Percentiles rank a stretch among this genome's conserved stretches.
phyloP scores from a whole-genome alignment of 92 coral and sea anemone species.

The Palythoa grandis region DNA sequence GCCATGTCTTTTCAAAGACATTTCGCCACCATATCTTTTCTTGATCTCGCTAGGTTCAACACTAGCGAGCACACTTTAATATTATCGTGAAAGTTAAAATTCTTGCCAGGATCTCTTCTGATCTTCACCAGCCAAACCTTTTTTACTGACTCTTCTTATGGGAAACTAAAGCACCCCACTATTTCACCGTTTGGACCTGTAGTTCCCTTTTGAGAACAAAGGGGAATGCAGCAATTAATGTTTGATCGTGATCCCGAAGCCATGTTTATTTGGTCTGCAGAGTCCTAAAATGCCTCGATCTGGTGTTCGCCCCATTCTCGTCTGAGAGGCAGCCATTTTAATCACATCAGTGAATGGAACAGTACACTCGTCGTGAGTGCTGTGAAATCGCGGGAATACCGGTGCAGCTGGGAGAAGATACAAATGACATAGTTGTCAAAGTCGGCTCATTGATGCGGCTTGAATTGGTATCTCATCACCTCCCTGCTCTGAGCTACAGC shows the following conservation, averaged over 20 bases:
- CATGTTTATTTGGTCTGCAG: slow-evolving; percentile 5
- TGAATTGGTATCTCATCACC: not conserved
- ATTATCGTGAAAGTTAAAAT: slow-evolving; percentile 12
- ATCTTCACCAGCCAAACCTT: slow-evolving; percentile 16
- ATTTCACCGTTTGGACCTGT: slow-evolving; percentile 18
- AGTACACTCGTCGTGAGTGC: not conserved
- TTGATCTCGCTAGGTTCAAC: slow-evolving; percentile 40
- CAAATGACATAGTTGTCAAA: not conserved
- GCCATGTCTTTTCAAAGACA: slow-evolving; percentile 51
- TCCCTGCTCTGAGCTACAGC: not conserved
- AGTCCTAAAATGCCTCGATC: not conserved
- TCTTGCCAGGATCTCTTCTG: slow-evolving; percentile 33
- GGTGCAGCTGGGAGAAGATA: not conserved
- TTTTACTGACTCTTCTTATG: not conserved
- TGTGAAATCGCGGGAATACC: not conserved
- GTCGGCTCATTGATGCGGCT: not conserved
- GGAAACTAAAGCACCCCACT: slow-evolving; percentile 12
- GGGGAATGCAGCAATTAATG: slow-evolving; percentile 14
- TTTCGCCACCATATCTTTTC: slow-evolving; percentile 46
- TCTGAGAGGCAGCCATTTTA: too few species aligned
- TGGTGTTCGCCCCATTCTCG: not conserved
- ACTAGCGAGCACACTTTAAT: slow-evolving; percentile 42
- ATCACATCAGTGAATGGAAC: too few species aligned
- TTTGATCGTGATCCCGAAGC: slow-evolving; percentile 9
- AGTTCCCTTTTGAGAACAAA: slow-evolving; percentile 22